A percentile compares a stretch with the other conserved stretches of the same genome.
phyloP scores from a whole-genome alignment of 1,140 invertebrate genomes.

The Tenebrio molitor region DNA sequence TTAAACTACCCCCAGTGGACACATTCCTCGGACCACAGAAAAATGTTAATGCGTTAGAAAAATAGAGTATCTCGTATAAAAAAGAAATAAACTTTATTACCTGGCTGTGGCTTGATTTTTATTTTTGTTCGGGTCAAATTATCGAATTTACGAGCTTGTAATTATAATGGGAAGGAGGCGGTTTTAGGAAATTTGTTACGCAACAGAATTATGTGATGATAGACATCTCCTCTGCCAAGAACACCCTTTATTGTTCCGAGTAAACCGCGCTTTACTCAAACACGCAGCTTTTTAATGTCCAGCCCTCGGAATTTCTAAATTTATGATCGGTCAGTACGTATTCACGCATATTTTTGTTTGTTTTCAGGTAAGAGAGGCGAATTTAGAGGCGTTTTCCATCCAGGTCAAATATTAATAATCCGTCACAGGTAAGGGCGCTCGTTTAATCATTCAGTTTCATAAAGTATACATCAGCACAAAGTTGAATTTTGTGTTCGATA shows the following conservation, averaged over 20 bases:
- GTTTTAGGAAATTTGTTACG: neutral
- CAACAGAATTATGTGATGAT: neutral
- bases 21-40: conserved; percentile 32
- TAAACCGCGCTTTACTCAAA: neutral
- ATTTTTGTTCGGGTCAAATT: conserved; percentile 12
- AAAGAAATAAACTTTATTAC: conserved; percentile 31
- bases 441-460: too few relatives aligned
- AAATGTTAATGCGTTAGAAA: conserved; percentile 33
- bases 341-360: too few relatives aligned
- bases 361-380: conserved; percentile 1
- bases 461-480: too few relatives aligned
- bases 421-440: too few relatives aligned
- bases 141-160: conserved; percentile 14
- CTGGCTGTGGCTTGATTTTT: neutral
- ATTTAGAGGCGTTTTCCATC: too few relatives aligned
- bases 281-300: neutral
- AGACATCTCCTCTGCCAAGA: neutral
- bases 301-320: neutral
- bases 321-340: too few relatives aligned
- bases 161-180: neutral
- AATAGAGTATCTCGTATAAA: neutral
- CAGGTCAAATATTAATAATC: too few relatives aligned
- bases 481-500: too few relatives aligned
- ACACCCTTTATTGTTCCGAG: conserved; percentile 1
- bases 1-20: conserved; percentile 35